Base-by-base conservation (phyloP, 2,113 vertebrate species). In the Phainopepla nitens region DNA sequence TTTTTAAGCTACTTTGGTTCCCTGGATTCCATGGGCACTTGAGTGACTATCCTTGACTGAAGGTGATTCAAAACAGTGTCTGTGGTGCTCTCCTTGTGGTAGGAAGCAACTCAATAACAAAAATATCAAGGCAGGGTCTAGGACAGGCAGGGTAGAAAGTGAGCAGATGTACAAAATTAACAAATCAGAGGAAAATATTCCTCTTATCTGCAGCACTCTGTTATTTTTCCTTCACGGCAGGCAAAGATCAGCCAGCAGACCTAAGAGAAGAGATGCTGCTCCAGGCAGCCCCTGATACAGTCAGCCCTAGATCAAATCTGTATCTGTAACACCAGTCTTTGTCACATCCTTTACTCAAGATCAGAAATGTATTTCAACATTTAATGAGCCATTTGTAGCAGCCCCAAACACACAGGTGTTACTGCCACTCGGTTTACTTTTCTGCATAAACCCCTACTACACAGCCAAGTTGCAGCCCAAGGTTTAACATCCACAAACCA, bases 211-310 rank as follows among this genome's bases (percentile, higher is more conserved):
- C 31, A 78, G 47, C 0, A 1, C 35, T 84, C 53, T 7, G 6
- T 65, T 93, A 60, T 66, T 97, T 94, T 90, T 77, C 25, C 50
- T 84, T 94, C 81, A 90, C 54, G 77, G 61, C 61, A 57, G 50
- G 35, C 42, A 94, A 68, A 82, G n/a, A 84, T 44, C 57, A 87
- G 35, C 22, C 4, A 18, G 61, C 44, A 76, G 81, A 75, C 41
- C 12, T 17, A 58, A 95, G 25, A 90, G 41, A 71, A 82, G 54
- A 91, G 75, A 80, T 41, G 35, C 31, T 81, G 54, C 80, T 96
- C 57, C 72, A 89, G 82, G 45, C 53, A 90, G 19, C 7, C 28
- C 35, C 61, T 69, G n/a, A 66, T 71, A 25, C n/a, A 92, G 70
- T 56, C 91, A 92, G 62, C 35, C 93, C 75, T 84, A 87, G 50